Base-by-base conservation (phyloP, 2,888 invertebrate species). In the Camponotus fellah region DNA sequence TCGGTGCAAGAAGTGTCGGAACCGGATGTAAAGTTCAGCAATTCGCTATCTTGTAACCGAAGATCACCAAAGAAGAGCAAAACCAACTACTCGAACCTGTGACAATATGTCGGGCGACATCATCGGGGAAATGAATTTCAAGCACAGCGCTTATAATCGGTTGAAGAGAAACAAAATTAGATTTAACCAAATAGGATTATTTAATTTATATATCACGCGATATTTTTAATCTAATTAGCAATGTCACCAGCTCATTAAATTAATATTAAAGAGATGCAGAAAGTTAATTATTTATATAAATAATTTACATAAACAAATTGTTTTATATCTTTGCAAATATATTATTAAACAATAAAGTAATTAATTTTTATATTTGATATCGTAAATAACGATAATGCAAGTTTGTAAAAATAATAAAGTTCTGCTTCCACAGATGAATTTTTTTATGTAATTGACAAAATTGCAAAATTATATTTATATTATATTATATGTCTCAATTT, bases 1-100 rank as follows among this genome's bases (percentile, higher is more conserved):
- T 83, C 80, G 75, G 56, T 21, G 72, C 77, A 83, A 82, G 82
- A 84, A 87, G 82, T 85, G 85, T 84, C 83, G 68, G 40, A 72
- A 69, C 74, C 87, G 83, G 82, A 87, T 86, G 85, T 86, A 89
- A 87, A 89, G 85, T 89, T 89, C 77, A 69, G 81, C 84, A 86
- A 85, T 88, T 88, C 69, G 76, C 79, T 84, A 82, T 86, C 69
- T 74, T 62, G 82, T 66, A 79, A 82, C 77, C 12, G 14, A 68
- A 64, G 71, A 65, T 62, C 71, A 43, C n/a, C 26, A 32, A 58
- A 64, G 49, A 77, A 77, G 46, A 76, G 82, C 66, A 81, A 81
- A 81, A 75, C 81, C 81, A 32, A 76, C 6, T 49, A 26, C 21
- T 76, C 79, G 60, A 80, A 80, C 26, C 72, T 71, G 79, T 21